phyloP scores from a whole-genome alignment of 2,888 invertebrate genomes.

The Xanthia icteritia region DNA sequence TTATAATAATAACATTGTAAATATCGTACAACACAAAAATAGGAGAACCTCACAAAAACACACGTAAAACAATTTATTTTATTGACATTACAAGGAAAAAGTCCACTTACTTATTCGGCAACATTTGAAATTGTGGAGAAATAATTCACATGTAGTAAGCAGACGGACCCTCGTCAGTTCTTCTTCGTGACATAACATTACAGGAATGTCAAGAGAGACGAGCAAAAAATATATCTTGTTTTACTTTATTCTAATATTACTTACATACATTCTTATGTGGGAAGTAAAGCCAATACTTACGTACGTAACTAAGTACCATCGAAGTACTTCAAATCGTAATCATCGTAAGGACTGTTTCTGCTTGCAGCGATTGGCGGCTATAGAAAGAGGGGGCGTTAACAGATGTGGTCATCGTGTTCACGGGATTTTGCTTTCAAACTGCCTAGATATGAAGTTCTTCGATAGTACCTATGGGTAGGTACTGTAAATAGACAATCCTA shows the following conservation, averaged over 20 bases:
- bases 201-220: slow-evolving; percentile 32
- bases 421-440: no score
- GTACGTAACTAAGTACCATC: neutral
- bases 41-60: neutral
- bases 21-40: neutral
- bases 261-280: slow-evolving; percentile 7
- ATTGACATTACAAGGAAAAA: slow-evolving; percentile 32
- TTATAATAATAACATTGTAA: neutral
- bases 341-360: no score
- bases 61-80: slow-evolving; percentile 28
- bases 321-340: no score
- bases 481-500: neutral
- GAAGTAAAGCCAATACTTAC: neutral
- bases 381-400: no score
- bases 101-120: slow-evolving; percentile 45
- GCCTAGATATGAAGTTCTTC: no score
- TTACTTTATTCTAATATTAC: slow-evolving; percentile 35
- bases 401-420: no score
- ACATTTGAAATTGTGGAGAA: slow-evolving; percentile 45
- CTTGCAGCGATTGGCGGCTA: no score
- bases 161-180: slow-evolving; percentile 59
- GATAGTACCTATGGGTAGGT: neutral
- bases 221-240: slow-evolving; percentile 47
- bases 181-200: slow-evolving; percentile 49
- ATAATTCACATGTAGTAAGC: slow-evolving; percentile 53